Conservation (phyloP, 2,113 vertebrate species). For the Accipiter cooperii region DNA sequence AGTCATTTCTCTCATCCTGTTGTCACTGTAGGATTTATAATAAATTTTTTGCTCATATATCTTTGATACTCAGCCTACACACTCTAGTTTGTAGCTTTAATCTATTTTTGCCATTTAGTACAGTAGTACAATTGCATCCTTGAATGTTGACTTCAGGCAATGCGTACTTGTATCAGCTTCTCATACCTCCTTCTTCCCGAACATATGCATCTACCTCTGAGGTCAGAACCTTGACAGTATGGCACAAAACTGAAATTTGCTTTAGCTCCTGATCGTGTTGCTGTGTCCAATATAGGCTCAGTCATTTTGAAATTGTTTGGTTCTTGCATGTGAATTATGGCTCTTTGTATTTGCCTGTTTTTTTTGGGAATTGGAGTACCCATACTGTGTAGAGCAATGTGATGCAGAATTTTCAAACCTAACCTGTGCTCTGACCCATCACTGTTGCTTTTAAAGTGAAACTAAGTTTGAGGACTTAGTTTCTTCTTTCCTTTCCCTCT, state of each 20-base stretch:
- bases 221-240: background rate
- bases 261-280: background rate
- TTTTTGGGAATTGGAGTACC: background rate
- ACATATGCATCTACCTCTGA: background rate
- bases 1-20: background rate
- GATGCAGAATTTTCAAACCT: background rate
- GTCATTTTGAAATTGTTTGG: background rate
- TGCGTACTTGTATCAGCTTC: background rate
- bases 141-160: background rate
- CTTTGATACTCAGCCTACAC: background rate
- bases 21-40: background rate
- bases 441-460: background rate
- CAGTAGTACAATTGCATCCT: background rate
- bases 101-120: background rate
- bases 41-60: background rate
- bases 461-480: background rate
- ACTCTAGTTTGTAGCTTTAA: background rate
- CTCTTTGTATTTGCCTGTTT: background rate
- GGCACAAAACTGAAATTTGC: background rate
- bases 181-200: background rate
- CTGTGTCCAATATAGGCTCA: background rate
- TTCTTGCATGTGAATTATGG: background rate
- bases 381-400: accelerated
- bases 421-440: background rate
- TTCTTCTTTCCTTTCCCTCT: background rate